Base-by-base conservation (phyloP, 1,140 invertebrate species). In the Tetramorium alpestre region DNA sequence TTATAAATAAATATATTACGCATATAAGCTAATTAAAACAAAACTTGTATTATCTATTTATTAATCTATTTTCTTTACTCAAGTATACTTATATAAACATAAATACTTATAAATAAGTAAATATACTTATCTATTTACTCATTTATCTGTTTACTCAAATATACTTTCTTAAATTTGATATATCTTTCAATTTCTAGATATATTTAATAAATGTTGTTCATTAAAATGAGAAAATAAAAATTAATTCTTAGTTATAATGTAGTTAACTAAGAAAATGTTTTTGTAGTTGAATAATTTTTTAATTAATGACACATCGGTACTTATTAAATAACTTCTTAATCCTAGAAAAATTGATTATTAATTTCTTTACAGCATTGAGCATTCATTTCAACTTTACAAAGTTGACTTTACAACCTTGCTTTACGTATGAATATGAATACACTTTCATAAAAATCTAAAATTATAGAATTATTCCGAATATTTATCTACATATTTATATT, bases 401-500 rank as follows among this genome's bases (percentile, higher is more conserved):
- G 33, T 33, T 33, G 4, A 33, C 33, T 33, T 33, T 33, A 33
- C 33, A 33, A 18, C 3, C 13, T 67, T 51, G 33, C 16, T 70
- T 81, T 41, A 67, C 2, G 44, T 25, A 16, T 0, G 22, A 47
- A 33, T 28, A 25, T 54, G 25, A 77, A 10, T 54, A 18, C 18
- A 16, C 2, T 69, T 69, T 80, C 1, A 13, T 65, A 2, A 44
- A 69, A 56, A 54, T 81, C 22, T 56, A 7, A 81, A 16, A 33
- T 41, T 0, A 69, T 33, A 56, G 33, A 10, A n/a, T 18, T 56
- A 41, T 70, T 69, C 33, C 25, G 18, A 70, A 2, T 16, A 38
- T 54, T 54, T 80, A 78, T 22, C 28, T 70, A 44, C 33, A 33
- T 2, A 44, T 44, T 25, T 60, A 60, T 22, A 84, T 60, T 73